These are phyloP conservation scores for Diceros bicornis DNA, from an alignment of 2,797 vertebrate genomes.

Conservation along the genomic window DNA sequence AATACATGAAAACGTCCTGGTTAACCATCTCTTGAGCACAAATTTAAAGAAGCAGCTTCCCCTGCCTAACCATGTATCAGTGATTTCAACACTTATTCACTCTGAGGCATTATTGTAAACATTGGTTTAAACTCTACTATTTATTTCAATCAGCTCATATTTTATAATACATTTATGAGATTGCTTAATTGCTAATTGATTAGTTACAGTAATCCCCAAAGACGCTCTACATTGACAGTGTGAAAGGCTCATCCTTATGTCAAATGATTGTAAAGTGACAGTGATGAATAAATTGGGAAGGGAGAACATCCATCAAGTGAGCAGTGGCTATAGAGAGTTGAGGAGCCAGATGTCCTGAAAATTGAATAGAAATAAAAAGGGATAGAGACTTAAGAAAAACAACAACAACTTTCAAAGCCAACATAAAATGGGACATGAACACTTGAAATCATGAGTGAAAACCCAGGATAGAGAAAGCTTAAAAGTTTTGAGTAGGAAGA, in stretches of 20 bases:
- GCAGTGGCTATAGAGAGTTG: background rate
- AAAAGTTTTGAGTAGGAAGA: background rate
- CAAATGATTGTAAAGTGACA: conserved; percentile 42
- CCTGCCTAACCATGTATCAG: background rate
- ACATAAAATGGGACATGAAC: background rate
- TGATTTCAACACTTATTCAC: conserved; percentile 11
- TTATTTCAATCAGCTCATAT: background rate
- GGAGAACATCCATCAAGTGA: background rate
- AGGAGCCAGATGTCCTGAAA: background rate
- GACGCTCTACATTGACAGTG: background rate
- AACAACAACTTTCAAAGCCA: background rate
- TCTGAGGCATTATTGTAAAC: background rate
- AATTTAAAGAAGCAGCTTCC: background rate
- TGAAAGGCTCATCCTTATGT: background rate
- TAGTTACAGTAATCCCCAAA: conserved; percentile 6
- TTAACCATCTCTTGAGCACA: background rate
- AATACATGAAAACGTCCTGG: background rate
- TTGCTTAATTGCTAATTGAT: conserved; percentile 1
- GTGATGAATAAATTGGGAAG: conserved; percentile 52
- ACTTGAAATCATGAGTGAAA: background rate
- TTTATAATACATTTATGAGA: conserved; percentile 27
- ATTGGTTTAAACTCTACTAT: background rate
- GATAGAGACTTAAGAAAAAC: background rate
- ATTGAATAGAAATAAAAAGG: conserved; percentile 19
- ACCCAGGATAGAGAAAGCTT: background rate